Percentiles rank a stretch among this genome's conserved stretches.
phyloP scores from a whole-genome alignment of 2,888 invertebrate genomes.

The Mythimna ferrago region DNA sequence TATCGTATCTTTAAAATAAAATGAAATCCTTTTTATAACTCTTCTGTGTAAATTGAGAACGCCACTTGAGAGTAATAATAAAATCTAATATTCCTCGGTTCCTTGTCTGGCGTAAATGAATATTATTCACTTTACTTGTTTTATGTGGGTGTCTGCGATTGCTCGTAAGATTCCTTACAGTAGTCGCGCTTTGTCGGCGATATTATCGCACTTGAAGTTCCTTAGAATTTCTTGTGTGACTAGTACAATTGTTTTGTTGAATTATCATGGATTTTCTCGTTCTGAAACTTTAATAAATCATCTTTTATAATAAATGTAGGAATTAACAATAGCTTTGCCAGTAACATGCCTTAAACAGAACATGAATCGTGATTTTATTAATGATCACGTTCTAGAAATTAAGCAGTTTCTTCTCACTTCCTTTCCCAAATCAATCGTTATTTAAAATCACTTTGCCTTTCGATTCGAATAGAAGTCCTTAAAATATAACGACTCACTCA shows the following conservation, averaged over 20 bases:
- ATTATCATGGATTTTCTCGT: constrained; percentile 1
- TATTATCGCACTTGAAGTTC: constrained; percentile 8
- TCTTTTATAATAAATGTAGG: not conserved
- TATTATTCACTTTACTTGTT: constrained; percentile 48
- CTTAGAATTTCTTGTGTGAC: constrained; percentile 26
- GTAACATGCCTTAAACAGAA: not conserved
- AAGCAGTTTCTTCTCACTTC: not conserved
- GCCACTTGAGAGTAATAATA: constrained; percentile 36
- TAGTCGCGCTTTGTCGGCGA: constrained; percentile 42
- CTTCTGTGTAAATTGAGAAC: constrained; percentile 18
- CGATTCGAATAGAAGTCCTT: constrained; percentile 34
- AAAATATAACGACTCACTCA: constrained; percentile 64
- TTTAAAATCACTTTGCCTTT: constrained; percentile 31
- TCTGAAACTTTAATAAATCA: not conserved
- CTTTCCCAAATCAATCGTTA: constrained; percentile 21
- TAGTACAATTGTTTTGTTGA: constrained; percentile 24
- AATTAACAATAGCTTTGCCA: not conserved
- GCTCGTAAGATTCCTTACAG: constrained; percentile 39
- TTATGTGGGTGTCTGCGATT: constrained; percentile 38
- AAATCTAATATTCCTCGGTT: constrained; percentile 49
- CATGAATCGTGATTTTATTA: not conserved
- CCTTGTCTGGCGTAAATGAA: constrained; percentile 48
- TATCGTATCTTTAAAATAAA: constrained; percentile 22
- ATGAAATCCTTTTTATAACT: constrained; percentile 30
- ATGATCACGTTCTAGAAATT: not conserved